A percentile compares a stretch with the other conserved stretches of the same genome.
Conservation (phyloP, 2,797 vertebrate genomes). For the Melanotaenia boesemani region DNA sequence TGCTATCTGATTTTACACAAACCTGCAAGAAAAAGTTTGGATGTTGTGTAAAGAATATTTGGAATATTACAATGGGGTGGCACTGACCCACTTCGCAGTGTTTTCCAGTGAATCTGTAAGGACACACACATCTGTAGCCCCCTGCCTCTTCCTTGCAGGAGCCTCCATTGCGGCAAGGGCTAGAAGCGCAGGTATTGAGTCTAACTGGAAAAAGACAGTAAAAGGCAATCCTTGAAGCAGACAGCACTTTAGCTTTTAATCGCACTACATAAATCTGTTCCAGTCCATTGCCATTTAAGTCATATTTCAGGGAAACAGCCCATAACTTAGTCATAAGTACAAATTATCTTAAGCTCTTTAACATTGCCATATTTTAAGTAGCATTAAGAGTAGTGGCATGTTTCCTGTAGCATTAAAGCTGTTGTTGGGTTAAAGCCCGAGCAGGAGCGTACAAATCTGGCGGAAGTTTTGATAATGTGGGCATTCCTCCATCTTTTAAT, state of each 20-base stretch:
- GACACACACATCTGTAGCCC: constrained; percentile 92
- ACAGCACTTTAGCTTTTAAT: constrained; percentile 32
- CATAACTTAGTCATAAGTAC: constrained; percentile 50
- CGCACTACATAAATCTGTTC: constrained; percentile 56
- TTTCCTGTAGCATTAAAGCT: constrained; percentile 55
- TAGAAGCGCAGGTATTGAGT: constrained; percentile 90
- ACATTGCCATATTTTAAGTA: constrained; percentile 63
- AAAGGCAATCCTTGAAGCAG: constrained; percentile 53
- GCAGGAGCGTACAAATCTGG: constrained; percentile 11
- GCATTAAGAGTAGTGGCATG: constrained; percentile 53
- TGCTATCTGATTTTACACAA: not conserved
- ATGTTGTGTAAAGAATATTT: constrained; percentile 9
- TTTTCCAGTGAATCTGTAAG: constrained; percentile 94
- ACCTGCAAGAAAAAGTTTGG: constrained; percentile 1
- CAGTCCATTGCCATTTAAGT: constrained; percentile 41
- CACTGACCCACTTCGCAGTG: constrained; percentile 96
- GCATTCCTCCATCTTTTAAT: not conserved
- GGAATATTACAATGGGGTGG: not conserved
- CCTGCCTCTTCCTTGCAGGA: constrained; percentile 91
- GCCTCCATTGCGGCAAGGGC: constrained; percentile 94
- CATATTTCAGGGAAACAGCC: constrained; percentile 53
- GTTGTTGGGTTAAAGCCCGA: constrained; percentile 29
- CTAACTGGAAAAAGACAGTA: constrained; percentile 85
- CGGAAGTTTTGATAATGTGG: constrained; percentile 9
- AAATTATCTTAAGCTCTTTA: constrained; percentile 63